These are phyloP conservation scores for Erynnis tages DNA, from an alignment of 2,888 invertebrate species.

Conservation along the genomic window DNA sequence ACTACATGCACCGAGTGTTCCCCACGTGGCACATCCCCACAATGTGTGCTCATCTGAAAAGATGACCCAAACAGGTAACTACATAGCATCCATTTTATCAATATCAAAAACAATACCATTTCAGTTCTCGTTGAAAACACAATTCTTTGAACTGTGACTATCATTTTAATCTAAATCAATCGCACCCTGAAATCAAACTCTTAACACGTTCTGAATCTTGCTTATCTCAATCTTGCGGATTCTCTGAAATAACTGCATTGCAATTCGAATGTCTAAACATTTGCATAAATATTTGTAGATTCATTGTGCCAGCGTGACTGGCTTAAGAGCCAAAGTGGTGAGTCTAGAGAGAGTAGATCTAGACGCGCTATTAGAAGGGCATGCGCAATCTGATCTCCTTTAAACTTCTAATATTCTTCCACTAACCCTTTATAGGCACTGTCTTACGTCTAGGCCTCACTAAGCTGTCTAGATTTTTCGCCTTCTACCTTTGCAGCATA, in stretches of 20 bases:
- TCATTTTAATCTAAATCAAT: conserved; percentile 16
- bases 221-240: conserved; percentile 11
- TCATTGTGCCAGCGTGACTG: conserved; percentile 79
- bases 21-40: conserved; percentile 60
- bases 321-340: conserved; percentile 79
- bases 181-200: conserved; percentile 23
- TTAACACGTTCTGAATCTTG: conserved; percentile 23
- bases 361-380: conserved; percentile 70
- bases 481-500: conserved; percentile 21
- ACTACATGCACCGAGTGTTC: conserved; percentile 79
- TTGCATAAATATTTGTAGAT: conserved; percentile 63
- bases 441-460: conserved; percentile 14
- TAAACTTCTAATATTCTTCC: conserved; percentile 46
- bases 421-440: conserved; percentile 44
- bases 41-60: conserved; percentile 91
- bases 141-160: conserved; percentile 5
- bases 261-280: conserved; percentile 23
- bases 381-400: conserved; percentile 53
- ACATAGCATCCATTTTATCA: background rate
- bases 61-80: conserved; percentile 90
- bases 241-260: conserved; percentile 6
- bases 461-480: conserved; percentile 14
- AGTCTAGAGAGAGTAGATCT: conserved; percentile 77
- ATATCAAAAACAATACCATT: background rate
- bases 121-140: background rate